Conservation (phyloP, 2,797 vertebrate species). For the Crax fasciolata region DNA sequence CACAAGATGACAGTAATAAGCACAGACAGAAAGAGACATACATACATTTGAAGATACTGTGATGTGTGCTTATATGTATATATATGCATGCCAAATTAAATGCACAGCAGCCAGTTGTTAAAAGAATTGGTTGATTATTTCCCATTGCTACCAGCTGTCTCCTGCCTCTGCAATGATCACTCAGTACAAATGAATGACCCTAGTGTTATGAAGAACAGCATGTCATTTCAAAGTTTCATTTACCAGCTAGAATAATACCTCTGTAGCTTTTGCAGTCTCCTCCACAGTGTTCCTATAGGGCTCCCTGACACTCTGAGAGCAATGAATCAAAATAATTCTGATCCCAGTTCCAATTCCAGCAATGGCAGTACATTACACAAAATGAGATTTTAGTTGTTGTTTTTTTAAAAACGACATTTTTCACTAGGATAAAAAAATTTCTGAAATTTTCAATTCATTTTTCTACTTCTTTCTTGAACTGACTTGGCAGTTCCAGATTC, state of each 20-base stretch:
- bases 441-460: slow-evolving; percentile 48
- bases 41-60: neutral
- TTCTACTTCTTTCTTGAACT: slow-evolving; percentile 32
- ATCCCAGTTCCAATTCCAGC: neutral
- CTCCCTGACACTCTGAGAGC: neutral
- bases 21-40: slow-evolving; percentile 7
- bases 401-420: slow-evolving; percentile 41
- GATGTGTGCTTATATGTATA: neutral
- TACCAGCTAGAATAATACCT: neutral
- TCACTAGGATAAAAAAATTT: neutral
- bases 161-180: slow-evolving; percentile 22
- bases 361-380: neutral
- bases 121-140: slow-evolving; percentile 30
- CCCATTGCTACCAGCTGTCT: slow-evolving; percentile 33
- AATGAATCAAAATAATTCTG: slow-evolving; percentile 20
- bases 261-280: neutral
- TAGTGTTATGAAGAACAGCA: neutral
- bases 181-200: slow-evolving; percentile 27
- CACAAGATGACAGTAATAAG: slow-evolving; percentile 44
- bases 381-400: neutral
- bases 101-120: slow-evolving; percentile 13
- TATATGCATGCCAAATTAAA: neutral
- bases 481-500: slow-evolving; percentile 39
- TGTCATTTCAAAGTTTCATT: slow-evolving; percentile 42
- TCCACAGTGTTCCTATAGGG: neutral